A percentile compares a stretch with the other conserved stretches of the same genome.
phyloP scores from a whole-genome alignment of 2,797 vertebrate species.

The Arnoldichthys spilopterus region DNA sequence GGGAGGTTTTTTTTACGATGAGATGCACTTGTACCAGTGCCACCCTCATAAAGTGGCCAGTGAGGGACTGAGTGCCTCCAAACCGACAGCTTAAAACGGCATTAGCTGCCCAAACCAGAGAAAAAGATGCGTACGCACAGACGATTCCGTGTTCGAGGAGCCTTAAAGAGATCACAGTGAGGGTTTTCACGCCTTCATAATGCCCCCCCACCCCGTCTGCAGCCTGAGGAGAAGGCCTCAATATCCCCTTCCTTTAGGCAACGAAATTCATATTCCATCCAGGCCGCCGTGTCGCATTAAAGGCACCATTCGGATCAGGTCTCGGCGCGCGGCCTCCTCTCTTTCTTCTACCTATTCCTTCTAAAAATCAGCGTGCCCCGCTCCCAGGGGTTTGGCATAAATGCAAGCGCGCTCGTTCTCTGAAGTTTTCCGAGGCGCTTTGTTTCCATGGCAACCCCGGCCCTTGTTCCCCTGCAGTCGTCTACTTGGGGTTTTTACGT shows the following conservation, averaged over 20 bases:
- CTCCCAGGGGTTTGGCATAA: slow-evolving; percentile 17
- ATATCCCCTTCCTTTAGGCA: neutral
- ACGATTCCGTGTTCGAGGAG: neutral
- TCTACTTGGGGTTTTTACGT: slow-evolving; percentile 42
- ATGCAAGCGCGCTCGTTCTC: slow-evolving; percentile 27
- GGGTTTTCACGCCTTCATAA: neutral
- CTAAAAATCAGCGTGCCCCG: neutral
- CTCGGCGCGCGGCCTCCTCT: neutral
- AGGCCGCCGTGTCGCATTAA: slow-evolving; percentile 1
- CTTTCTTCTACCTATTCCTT: neutral
- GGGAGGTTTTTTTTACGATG: too few species aligned
- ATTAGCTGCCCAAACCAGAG: neutral
- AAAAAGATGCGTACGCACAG: neutral
- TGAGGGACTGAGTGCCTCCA: neutral
- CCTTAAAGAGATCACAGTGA: neutral
- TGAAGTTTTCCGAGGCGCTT: slow-evolving; percentile 57
- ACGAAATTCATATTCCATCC: neutral
- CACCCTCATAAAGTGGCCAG: too few species aligned
- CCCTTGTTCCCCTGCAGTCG: slow-evolving; percentile 46
- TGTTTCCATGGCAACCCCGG: slow-evolving; percentile 58
- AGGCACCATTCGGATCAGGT: neutral
- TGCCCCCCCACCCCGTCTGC: neutral
- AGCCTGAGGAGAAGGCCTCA: neutral
- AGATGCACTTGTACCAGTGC: too few species aligned
- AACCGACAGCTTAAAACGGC: neutral